Base-by-base conservation (phyloP, 1,140 invertebrate species). In the Lordiphosa mommai region DNA sequence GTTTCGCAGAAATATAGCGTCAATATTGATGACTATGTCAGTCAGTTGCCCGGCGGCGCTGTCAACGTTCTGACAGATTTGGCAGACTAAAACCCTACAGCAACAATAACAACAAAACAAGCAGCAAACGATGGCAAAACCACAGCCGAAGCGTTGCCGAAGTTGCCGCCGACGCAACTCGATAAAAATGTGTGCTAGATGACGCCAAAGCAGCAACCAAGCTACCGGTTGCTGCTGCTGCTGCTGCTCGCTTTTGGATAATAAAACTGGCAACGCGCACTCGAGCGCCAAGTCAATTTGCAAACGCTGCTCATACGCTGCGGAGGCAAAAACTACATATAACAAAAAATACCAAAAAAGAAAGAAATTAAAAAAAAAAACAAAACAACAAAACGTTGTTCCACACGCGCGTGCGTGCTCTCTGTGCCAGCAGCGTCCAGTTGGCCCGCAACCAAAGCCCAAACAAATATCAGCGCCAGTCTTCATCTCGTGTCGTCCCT, bases 251-350 rank as follows among this genome's bases (percentile, higher is more conserved):
- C 70, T 58, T 84, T 84, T 85, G 77, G 79, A 77, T 82, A 86
- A 86, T 86, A 86, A 86, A 86, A 86, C 72, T 38, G 76, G 74
- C 80, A 76, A 69, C 74, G 82, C 64, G 74, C 80, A 86, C 72
- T 86, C 82, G 74, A 86, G 65, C 72, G 74, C 70, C 80, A 86
- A 86, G 80, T 86, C 77, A 86, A 86, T 86, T 86, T 72, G 80
- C 76, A 67, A 86, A 72, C 61, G 71, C 61, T 79, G 68, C 71
- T 82, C 82, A 70, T 58, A 72, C 74, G 69, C 69, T 72, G 61
- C 77, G 77, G 77, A 61, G 76, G 60, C 63, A 69, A 66, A 56
- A 72, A 61, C 53, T 44, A 29, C 41, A 60, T 16, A 33, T 41
- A 36, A 60, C 23, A 36, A 49, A 29, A 49, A 34, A 38, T 17